Conservation (phyloP, 2,888 invertebrate species). For the Drosophila lacicola region DNA sequence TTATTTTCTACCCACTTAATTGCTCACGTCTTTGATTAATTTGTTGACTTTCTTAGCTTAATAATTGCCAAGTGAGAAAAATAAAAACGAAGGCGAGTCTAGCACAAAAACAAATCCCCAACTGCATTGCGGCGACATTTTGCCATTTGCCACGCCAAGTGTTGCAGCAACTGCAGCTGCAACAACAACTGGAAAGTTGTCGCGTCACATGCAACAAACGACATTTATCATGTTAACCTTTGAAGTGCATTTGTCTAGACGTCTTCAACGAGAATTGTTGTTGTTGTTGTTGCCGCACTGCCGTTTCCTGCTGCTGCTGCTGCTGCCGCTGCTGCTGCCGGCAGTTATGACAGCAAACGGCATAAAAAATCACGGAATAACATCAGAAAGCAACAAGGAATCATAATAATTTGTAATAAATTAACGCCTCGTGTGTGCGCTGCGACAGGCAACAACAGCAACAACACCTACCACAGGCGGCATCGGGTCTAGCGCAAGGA, state of each 20-base stretch:
- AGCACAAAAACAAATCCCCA: conserved; percentile 38
- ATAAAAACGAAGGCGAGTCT: conserved; percentile 26
- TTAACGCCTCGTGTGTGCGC: conserved; percentile 74
- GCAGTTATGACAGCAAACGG: conserved; percentile 55
- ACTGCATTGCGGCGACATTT: conserved; percentile 64
- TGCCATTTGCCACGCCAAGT: conserved; percentile 66
- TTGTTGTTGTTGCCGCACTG: conserved; percentile 33
- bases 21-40: conserved; percentile 71
- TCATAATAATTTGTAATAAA: conserved; percentile 81
- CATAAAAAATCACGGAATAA: conserved; percentile 49
- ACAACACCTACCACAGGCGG: conserved; percentile 62
- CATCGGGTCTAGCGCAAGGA: conserved; percentile 61
- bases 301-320: conserved; percentile 37
- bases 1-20: conserved; percentile 45
- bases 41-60: conserved; percentile 60
- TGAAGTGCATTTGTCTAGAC: conserved; percentile 81
- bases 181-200: conserved; percentile 74
- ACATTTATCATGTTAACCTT: conserved; percentile 82
- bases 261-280: conserved; percentile 71
- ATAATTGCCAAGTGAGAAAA: conserved; percentile 51
- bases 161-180: conserved; percentile 52
- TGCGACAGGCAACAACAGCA: conserved; percentile 48
- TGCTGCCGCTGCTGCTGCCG: conserved; percentile 40
- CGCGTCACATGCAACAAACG: conserved; percentile 81
- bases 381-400: conserved; percentile 66